Evolutionary conservation across 2,797 vertebrate species (phyloP).

Genomic region (Gambusia yucatana): DNA sequence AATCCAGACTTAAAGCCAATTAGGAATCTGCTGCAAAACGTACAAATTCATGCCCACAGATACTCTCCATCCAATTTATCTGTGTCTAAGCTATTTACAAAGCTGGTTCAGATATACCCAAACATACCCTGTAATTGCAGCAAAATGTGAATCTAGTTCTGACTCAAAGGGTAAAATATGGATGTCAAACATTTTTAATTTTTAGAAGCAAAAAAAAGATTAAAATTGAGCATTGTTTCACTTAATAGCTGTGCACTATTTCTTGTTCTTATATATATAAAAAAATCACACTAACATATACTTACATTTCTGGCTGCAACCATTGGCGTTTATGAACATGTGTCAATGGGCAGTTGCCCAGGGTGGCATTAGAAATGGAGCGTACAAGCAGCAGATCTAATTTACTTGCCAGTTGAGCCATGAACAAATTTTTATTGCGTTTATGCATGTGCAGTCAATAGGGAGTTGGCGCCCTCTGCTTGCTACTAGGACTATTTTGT

Average conservation of each 20-base stretch:
- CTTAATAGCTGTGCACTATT: background rate
- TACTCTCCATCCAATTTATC: background rate
- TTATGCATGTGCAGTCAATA: background rate
- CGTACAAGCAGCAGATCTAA: background rate
- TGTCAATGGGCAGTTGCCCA: background rate
- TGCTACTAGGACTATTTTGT: background rate
- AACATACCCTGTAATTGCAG: background rate
- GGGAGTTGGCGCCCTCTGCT: conserved; percentile 1
- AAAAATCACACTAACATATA: background rate
- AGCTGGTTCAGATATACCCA: background rate
- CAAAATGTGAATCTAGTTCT: background rate
- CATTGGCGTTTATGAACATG: background rate
- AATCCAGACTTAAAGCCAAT: background rate
- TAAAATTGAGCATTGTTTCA: background rate
- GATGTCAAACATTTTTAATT: background rate
- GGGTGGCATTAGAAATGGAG: conserved; percentile 3
- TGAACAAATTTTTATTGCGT: background rate
- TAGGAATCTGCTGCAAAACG: background rate
- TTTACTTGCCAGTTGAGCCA: background rate
- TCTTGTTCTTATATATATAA: background rate
- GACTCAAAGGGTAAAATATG: background rate
- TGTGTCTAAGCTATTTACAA: background rate
- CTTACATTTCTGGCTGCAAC: background rate
- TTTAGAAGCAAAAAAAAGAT: background rate
- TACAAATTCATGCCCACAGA: background rate